A percentile compares a stretch with the other conserved stretches of the same genome.
phyloP scores from a whole-genome alignment of 2,888 invertebrate species.

The Synergus itoensis region DNA sequence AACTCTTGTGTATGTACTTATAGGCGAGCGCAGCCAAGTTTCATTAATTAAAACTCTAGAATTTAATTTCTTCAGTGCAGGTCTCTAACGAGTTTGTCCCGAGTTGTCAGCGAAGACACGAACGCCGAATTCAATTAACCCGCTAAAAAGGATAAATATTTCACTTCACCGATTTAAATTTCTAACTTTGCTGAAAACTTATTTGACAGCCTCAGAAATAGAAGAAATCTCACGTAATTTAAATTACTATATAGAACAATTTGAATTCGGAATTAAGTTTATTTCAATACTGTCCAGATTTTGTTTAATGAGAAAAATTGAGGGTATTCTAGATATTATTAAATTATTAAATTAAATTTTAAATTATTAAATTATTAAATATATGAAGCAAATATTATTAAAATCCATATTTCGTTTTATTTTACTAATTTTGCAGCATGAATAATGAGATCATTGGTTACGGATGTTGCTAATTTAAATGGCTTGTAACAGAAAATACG shows the following conservation, averaged over 20 bases:
- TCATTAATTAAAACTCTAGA: conserved; percentile 28
- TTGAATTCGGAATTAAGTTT: no score
- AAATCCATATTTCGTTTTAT: not conserved
- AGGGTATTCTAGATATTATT: no score
- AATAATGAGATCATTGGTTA: conserved; percentile 3
- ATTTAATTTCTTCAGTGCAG: conserved; percentile 24
- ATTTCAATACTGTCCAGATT: no score
- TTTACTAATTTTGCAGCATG: not conserved
- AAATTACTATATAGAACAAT: no score
- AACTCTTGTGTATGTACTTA: conserved; percentile 6
- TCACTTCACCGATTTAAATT: not conserved
- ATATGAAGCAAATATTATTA: not conserved
- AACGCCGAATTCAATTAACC: conserved; percentile 13
- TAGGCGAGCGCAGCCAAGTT: not conserved
- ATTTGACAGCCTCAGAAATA: no score
- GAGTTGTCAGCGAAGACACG: not conserved
- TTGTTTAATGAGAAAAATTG: no score
- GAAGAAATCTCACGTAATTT: no score
- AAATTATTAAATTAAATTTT: no score
- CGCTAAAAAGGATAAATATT: conserved; percentile 20
- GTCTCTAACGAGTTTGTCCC: not conserved
- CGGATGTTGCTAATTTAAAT: conserved; percentile 19
- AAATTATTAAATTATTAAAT: no score
- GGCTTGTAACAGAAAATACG: conserved; percentile 1
- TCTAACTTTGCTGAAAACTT: not conserved